Conservation (phyloP, 2,113 vertebrate species). For the Austrofundulus limnaeus region DNA sequence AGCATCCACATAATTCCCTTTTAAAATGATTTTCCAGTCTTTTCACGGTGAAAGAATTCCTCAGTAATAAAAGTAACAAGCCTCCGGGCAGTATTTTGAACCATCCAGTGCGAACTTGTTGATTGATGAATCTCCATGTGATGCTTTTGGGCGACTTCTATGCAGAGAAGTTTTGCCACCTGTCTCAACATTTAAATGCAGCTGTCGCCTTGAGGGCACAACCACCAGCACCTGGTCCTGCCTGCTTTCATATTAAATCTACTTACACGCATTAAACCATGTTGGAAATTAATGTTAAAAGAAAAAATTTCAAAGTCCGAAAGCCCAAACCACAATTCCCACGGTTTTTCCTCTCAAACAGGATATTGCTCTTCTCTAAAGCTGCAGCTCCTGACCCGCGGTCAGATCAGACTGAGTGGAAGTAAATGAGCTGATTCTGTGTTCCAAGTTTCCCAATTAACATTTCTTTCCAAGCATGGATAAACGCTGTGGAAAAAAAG, state of each 20-base stretch:
- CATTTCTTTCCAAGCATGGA: neutral
- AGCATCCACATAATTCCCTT: neutral
- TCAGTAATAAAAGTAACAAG: neutral
- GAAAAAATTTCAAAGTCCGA: neutral
- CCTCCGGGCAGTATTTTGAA: conserved; percentile 10
- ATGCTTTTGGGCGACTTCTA: conserved; percentile 2
- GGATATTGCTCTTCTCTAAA: conserved; percentile 28
- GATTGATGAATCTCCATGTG: conserved; percentile 25
- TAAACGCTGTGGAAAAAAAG: neutral
- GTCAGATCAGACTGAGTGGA: conserved; percentile 9
- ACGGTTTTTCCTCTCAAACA: conserved; percentile 15
- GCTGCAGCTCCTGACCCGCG: conserved; percentile 1
- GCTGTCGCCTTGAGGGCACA: conserved; percentile 35
- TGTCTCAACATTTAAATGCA: conserved; percentile 30
- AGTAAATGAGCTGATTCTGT: neutral
- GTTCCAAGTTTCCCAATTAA: neutral
- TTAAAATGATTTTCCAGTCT: conserved; percentile 10
- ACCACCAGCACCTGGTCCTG: conserved; percentile 46
- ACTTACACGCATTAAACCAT: neutral
- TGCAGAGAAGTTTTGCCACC: conserved; percentile 8
- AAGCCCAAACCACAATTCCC: conserved; percentile 12
- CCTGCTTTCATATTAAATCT: conserved; percentile 6
- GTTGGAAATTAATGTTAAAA: neutral
- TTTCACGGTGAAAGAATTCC: conserved; percentile 28
- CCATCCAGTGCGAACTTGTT: conserved; percentile 8